phyloP scores from a whole-genome alignment of 2,888 invertebrate species.

The Phaedon cochleariae region DNA sequence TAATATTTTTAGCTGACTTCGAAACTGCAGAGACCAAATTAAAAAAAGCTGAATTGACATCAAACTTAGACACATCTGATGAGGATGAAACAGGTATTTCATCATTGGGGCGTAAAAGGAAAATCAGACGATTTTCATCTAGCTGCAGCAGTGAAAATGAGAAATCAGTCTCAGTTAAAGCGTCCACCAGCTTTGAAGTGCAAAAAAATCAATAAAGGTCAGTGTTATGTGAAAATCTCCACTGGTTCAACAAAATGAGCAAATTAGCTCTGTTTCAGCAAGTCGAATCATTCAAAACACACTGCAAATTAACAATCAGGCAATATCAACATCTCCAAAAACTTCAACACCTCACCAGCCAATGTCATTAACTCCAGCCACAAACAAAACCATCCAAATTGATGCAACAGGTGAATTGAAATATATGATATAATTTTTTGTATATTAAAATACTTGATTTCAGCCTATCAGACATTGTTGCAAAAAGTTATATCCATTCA shows the following conservation, averaged over 20 bases:
- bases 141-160: slow-evolving; percentile 11
- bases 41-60: slow-evolving; percentile 10
- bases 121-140: slow-evolving; percentile 9
- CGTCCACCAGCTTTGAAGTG: slow-evolving; percentile 7
- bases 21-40: slow-evolving; percentile 14
- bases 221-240: background rate
- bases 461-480: slow-evolving; percentile 9
- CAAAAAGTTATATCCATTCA: slow-evolving; percentile 7
- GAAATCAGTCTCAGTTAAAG: slow-evolving; percentile 4
- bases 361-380: background rate
- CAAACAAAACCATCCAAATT: slow-evolving; percentile 7
- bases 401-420: slow-evolving; percentile 9
- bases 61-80: slow-evolving; percentile 7
- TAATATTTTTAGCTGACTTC: slow-evolving; percentile 8
- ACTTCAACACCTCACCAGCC: background rate
- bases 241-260: slow-evolving; percentile 1
- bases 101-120: slow-evolving; percentile 2
- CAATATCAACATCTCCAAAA: slow-evolving; percentile 4
- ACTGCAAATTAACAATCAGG: background rate
- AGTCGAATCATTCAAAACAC: background rate
- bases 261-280: slow-evolving; percentile 1
- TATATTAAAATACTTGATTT: background rate
- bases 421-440: slow-evolving; percentile 1
- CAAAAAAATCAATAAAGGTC: slow-evolving; percentile 3
- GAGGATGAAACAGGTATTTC: slow-evolving; percentile 1